Evolutionary conservation across 2,113 vertebrate species (phyloP).

Genomic region (Leuciscus idus): DNA sequence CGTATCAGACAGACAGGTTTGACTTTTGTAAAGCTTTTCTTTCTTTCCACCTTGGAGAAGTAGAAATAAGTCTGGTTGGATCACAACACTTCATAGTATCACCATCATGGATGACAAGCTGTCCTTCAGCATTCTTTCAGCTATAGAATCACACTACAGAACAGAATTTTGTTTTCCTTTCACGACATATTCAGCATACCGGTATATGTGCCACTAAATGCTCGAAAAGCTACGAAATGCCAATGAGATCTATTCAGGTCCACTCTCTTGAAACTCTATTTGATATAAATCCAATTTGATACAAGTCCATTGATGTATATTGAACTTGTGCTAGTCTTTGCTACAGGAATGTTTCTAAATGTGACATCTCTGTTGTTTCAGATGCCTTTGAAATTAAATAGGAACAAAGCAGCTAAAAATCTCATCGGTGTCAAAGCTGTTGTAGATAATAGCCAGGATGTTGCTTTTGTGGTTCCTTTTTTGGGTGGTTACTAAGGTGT

Average conservation of each 20-base stretch:
- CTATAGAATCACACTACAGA: constrained; percentile 7
- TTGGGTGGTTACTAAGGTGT: too few relatives aligned
- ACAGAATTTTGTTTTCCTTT: background rate
- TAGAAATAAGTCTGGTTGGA: background rate
- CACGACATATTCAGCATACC: background rate
- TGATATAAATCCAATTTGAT: background rate
- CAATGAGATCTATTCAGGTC: background rate
- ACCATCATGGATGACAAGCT: background rate
- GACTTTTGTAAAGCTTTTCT: constrained; percentile 19
- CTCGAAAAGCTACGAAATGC: background rate
- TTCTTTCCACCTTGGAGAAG: background rate
- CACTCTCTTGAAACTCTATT: background rate
- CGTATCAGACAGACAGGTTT: constrained; percentile 35
- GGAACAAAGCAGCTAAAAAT: background rate
- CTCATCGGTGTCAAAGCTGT: background rate
- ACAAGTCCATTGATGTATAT: background rate
- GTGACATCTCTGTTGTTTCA: background rate
- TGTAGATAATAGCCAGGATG: background rate
- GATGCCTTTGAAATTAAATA: constrained; percentile 1
- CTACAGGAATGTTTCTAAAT: background rate
- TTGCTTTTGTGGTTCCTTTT: background rate
- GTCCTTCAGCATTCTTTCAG: constrained; percentile 7
- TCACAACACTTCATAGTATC: background rate
- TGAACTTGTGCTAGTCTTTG: background rate
- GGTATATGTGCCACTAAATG: background rate